These are phyloP conservation scores for Centruroides vittatus DNA, from an alignment of 1,140 invertebrate genomes.

Conservation along the genomic window DNA sequence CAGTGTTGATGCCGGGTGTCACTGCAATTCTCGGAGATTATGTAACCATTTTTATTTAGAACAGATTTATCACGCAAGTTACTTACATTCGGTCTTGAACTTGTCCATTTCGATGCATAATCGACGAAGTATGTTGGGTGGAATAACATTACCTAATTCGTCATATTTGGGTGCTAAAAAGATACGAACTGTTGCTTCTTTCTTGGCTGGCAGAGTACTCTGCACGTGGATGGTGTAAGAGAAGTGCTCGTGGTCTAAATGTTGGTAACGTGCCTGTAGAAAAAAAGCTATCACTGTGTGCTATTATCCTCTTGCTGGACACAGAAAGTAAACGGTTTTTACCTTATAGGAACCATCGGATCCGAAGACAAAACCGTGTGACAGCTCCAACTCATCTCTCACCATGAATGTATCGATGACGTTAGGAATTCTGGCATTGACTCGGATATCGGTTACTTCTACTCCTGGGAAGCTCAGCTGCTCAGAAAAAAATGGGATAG, in stretches of 20 bases:
- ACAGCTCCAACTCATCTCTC: slow-evolving; percentile 2
- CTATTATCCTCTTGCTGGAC: too few relatives aligned
- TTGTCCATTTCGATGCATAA: background rate
- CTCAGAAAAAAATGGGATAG: background rate
- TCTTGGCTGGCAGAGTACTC: background rate
- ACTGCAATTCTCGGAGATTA: slow-evolving; percentile 28
- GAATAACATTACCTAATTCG: background rate
- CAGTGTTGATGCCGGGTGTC: slow-evolving; percentile 43
- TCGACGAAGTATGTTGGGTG: background rate
- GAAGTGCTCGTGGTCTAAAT: background rate
- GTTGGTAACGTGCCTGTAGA: background rate
- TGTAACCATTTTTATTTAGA: too few relatives aligned
- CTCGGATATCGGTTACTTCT: background rate
- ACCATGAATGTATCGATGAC: slow-evolving; percentile 10
- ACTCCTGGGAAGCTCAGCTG: slow-evolving; percentile 7
- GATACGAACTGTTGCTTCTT: background rate
- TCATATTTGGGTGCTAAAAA: background rate
- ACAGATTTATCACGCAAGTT: too few relatives aligned
- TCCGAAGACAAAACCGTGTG: slow-evolving; percentile 6
- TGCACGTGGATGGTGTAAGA: background rate
- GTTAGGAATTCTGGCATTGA: slow-evolving; percentile 6
- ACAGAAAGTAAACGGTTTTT: too few relatives aligned
- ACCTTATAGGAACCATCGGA: too few relatives aligned
- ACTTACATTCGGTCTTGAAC: background rate
- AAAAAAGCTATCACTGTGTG: background rate